phyloP scores from a whole-genome alignment of 2,113 vertebrate species.

The Chloebia gouldiae region DNA sequence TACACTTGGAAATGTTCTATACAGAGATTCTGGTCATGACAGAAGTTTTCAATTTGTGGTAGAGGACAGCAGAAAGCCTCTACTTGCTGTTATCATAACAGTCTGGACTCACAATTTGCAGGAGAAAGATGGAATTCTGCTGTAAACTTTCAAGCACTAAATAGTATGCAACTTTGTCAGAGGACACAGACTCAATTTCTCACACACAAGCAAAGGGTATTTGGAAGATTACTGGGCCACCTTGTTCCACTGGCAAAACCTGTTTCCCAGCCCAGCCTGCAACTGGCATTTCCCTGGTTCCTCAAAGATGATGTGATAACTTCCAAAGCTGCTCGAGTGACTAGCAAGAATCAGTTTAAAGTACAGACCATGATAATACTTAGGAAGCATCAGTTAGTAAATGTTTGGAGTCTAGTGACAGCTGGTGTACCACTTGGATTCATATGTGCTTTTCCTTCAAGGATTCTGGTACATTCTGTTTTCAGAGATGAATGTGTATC shows the following conservation, averaged over 20 bases:
- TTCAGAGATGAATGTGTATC: background rate
- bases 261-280: background rate
- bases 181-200: background rate
- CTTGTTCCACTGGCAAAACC: background rate
- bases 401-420: background rate
- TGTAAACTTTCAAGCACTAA: background rate
- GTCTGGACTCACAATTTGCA: background rate
- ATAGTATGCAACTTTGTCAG: background rate
- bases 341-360: background rate
- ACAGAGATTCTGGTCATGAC: background rate
- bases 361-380: background rate
- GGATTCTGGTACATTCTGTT: background rate
- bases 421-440: background rate
- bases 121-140: background rate
- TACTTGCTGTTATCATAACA: background rate
- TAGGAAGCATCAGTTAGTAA: background rate
- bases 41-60: background rate
- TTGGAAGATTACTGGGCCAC: background rate
- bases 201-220: background rate
- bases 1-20: background rate
- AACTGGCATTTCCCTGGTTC: background rate
- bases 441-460: background rate
- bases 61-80: background rate
- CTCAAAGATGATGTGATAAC: background rate
- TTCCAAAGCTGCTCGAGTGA: background rate